These are phyloP conservation scores for Bombycilla garrulus DNA, from an alignment of 2,113 vertebrate species.

Conservation along the genomic window DNA sequence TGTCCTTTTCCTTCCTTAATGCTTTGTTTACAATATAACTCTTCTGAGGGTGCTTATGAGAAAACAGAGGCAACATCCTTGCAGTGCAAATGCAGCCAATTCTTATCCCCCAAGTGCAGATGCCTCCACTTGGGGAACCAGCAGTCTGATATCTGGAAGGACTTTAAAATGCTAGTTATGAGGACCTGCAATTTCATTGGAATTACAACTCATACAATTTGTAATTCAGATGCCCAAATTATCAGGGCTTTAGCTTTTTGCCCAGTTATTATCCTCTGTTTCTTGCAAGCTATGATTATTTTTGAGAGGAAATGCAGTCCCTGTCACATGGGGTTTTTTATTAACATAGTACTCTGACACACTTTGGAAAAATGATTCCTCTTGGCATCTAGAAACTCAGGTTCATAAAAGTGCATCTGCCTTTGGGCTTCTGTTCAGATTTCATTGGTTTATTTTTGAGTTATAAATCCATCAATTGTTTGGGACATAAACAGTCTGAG, in stretches of 20 bases:
- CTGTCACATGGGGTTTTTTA: neutral
- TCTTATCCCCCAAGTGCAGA: fast-evolving
- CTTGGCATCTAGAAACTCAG: neutral
- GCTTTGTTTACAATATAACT: neutral
- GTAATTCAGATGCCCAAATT: neutral
- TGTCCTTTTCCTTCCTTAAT: neutral
- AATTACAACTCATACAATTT: neutral
- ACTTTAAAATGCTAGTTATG: neutral
- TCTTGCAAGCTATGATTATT: neutral
- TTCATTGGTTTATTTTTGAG: constrained; percentile 15
- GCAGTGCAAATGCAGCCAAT: neutral
- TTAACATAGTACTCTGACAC: neutral
- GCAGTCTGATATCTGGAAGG: neutral
- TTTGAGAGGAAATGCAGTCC: neutral
- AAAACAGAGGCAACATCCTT: fast-evolving
- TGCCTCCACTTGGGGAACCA: neutral
- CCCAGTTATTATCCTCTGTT: neutral
- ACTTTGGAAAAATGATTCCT: neutral
- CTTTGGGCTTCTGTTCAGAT: neutral
- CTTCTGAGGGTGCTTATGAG: neutral
- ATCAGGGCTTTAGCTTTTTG: neutral
- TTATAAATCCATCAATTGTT: neutral
- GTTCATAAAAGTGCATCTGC: constrained; percentile 13
- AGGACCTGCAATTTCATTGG: neutral
- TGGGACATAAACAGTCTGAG: neutral